A percentile compares a stretch with the other conserved stretches of the same genome.
phyloP scores from a whole-genome alignment of 2,113 vertebrate genomes.

The Prochilodus magdalenae region DNA sequence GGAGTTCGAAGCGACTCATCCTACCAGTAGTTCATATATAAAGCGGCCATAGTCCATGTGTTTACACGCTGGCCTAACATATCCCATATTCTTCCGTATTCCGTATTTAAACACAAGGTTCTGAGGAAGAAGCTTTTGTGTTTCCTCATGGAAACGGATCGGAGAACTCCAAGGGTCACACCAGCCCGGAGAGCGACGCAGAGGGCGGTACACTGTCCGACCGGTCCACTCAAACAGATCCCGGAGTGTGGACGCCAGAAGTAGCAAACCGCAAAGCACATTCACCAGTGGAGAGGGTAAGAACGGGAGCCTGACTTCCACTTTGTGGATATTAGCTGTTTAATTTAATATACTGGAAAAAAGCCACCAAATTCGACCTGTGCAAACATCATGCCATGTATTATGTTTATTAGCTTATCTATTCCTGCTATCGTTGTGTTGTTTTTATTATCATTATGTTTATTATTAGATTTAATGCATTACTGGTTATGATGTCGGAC shows the following conservation, averaged over 20 bases:
- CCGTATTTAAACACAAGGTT: constrained; percentile 67
- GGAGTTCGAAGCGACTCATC: too few relatives aligned
- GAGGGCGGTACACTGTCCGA: constrained; percentile 56
- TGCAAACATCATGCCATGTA: too few relatives aligned
- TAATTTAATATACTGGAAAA: too few relatives aligned
- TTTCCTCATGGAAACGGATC: constrained; percentile 72
- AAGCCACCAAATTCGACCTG: too few relatives aligned
- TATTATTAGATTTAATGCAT: too few relatives aligned
- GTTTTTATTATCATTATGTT: too few relatives aligned
- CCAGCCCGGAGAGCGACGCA: constrained; percentile 26
- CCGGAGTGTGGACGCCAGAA: constrained; percentile 70
- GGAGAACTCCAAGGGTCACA: constrained; percentile 63
- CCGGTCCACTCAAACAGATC: constrained; percentile 77
- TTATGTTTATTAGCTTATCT: too few relatives aligned
- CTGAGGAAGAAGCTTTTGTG: constrained; percentile 79
- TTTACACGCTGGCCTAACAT: not conserved
- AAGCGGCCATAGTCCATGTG: not conserved
- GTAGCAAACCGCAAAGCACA: constrained; percentile 44
- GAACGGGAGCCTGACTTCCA: not conserved
- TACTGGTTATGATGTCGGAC: too few relatives aligned
- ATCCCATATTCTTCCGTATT: not conserved
- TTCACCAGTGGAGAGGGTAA: constrained; percentile 65
- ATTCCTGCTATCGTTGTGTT: too few relatives aligned
- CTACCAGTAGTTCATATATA: too few relatives aligned
- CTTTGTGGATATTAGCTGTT: too few relatives aligned